phyloP scores from a whole-genome alignment of 2,888 invertebrate genomes.

The Agrochola lota region DNA sequence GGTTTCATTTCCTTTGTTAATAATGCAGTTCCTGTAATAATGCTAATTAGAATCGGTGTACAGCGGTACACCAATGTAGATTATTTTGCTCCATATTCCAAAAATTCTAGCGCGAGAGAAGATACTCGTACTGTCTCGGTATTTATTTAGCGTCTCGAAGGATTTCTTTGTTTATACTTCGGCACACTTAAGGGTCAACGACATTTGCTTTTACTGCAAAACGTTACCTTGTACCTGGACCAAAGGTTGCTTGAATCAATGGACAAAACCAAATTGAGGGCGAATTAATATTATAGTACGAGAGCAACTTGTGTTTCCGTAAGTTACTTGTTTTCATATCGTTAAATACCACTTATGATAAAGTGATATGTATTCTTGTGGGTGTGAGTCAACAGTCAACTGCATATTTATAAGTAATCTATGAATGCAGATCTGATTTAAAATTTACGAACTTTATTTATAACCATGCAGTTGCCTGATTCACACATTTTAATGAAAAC shows the following conservation, averaged over 20 bases:
- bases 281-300: slow-evolving; percentile 14
- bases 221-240: slow-evolving; percentile 34
- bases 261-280: slow-evolving; percentile 21
- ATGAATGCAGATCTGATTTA: slow-evolving; percentile 38
- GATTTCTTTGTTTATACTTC: slow-evolving; percentile 55
- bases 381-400: slow-evolving; percentile 27
- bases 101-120: not conserved
- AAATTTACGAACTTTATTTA: slow-evolving; percentile 29
- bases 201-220: slow-evolving; percentile 47
- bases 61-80: not conserved
- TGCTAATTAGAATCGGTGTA: slow-evolving; percentile 40
- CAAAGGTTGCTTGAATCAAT: slow-evolving; percentile 18
- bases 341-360: slow-evolving; percentile 15
- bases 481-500: slow-evolving; percentile 5
- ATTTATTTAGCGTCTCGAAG: slow-evolving; percentile 33
- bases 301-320: slow-evolving; percentile 20
- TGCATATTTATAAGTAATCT: slow-evolving; percentile 36
- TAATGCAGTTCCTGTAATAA: slow-evolving; percentile 56
- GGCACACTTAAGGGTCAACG: slow-evolving; percentile 42
- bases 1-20: slow-evolving; percentile 62
- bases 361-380: slow-evolving; percentile 3
- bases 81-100: not conserved
- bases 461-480: slow-evolving; percentile 1
- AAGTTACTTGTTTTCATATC: slow-evolving; percentile 8
- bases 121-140: slow-evolving; percentile 18